Evolutionary conservation across 1,140 invertebrate species (phyloP).

Genomic region (Brachionus paranguensis): DNA sequence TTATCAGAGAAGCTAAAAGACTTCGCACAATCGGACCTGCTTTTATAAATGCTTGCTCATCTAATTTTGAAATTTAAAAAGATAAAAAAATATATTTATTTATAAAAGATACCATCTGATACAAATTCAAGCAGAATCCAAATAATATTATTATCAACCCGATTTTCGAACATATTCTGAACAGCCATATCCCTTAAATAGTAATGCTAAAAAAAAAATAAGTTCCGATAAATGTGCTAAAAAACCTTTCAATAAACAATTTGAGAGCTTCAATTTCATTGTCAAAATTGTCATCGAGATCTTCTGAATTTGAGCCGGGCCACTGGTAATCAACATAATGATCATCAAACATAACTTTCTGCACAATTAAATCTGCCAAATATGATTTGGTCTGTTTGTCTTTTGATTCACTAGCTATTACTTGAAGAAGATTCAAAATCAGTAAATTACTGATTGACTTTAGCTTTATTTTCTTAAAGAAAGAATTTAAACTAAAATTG

Average conservation of each 20-base stretch:
- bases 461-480: background rate
- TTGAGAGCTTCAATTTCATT: constrained; percentile 26
- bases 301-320: background rate
- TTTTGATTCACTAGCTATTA: background rate
- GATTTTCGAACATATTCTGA: background rate
- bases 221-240: background rate
- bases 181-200: constrained; percentile 16
- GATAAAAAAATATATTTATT: background rate
- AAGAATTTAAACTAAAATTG: background rate
- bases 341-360: background rate
- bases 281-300: constrained; percentile 31
- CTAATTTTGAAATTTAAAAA: background rate
- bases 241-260: constrained; percentile 26
- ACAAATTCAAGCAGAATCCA: constrained; percentile 32
- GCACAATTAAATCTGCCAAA: background rate
- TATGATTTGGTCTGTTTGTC: background rate
- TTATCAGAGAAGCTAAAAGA: background rate
- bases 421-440: constrained; percentile 22
- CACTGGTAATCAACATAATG: constrained; percentile 25
- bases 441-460: background rate
- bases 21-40: constrained; percentile 18
- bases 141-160: background rate
- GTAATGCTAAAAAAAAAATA: background rate
- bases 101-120: background rate
- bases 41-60: constrained; percentile 35